A percentile compares a stretch with the other conserved stretches of the same genome.
Conservation (phyloP, 2,113 vertebrate species). For the Larimichthys crocea region DNA sequence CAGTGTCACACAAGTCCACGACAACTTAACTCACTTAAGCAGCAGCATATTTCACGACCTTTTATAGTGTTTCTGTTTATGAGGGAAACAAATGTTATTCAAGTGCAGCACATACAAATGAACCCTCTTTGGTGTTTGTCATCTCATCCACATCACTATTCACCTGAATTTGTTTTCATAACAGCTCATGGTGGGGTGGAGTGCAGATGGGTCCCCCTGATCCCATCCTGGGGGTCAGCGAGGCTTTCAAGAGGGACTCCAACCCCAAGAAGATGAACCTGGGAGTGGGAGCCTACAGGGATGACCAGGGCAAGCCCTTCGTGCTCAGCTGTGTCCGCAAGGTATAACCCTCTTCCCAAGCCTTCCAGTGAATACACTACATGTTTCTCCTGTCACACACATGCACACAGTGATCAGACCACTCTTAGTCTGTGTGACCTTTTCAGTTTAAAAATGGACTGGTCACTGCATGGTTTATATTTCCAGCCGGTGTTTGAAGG, state of each 20-base stretch:
- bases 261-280: constrained; percentile 98
- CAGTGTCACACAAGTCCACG: background rate
- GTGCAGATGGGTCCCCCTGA: constrained; percentile 97
- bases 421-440: background rate
- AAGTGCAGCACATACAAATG: background rate
- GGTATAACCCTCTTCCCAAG: constrained; percentile 74
- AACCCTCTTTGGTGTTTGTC: constrained; percentile 1
- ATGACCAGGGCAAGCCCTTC: constrained; percentile 92
- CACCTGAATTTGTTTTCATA: constrained; percentile 20
- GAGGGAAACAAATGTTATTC: background rate
- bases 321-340: constrained; percentile 93
- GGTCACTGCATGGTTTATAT: background rate
- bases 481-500: background rate
- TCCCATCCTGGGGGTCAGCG: constrained; percentile 94
- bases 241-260: constrained; percentile 93
- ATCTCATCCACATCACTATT: background rate
- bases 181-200: constrained; percentile 95
- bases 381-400: background rate
- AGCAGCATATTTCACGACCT: background rate
- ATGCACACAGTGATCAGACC: background rate
- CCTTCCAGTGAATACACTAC: background rate
- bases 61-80: background rate
- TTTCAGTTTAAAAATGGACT: background rate
- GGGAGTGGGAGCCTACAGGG: constrained; percentile 95
- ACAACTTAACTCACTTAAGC: background rate